A percentile compares a stretch with the other conserved stretches of the same genome.
phyloP scores from a whole-genome alignment of 2,888 invertebrate genomes.

The Melipona bicolor region DNA sequence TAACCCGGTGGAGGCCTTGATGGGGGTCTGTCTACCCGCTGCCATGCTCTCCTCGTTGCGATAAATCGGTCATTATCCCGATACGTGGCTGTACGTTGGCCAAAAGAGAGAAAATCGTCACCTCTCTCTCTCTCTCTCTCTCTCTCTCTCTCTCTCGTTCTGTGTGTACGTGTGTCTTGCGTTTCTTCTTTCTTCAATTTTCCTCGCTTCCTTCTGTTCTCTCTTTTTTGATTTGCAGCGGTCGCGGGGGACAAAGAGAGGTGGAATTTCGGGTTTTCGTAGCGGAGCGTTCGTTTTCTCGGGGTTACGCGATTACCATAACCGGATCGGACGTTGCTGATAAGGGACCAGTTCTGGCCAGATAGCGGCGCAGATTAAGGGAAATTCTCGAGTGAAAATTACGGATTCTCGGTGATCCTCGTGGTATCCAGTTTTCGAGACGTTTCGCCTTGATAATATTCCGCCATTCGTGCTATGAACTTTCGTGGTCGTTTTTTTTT shows the following conservation, averaged over 20 bases:
- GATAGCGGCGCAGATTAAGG: constrained; percentile 51
- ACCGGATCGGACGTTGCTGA: constrained; percentile 50
- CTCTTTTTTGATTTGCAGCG: background rate
- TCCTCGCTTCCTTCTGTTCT: too few species aligned
- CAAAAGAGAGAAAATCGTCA: constrained; percentile 14
- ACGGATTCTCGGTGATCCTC: constrained; percentile 39
- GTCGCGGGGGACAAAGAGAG: background rate
- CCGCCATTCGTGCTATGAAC: constrained; percentile 5
- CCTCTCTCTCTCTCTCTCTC: too few species aligned
- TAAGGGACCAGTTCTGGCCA: constrained; percentile 37
- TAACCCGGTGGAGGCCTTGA: constrained; percentile 79
- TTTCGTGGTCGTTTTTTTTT: background rate
- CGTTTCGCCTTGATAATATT: constrained; percentile 15
- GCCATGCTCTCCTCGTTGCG: constrained; percentile 78
- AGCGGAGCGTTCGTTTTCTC: constrained; percentile 18
- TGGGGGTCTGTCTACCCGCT: constrained; percentile 80
- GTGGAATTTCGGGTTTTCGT: constrained; percentile 18
- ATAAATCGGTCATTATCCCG: constrained; percentile 80
- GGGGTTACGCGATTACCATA: constrained; percentile 44
- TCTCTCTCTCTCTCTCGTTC: too few species aligned
- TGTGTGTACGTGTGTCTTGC: background rate
- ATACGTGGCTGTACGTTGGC: constrained; percentile 48
- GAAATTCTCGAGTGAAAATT: constrained; percentile 55
- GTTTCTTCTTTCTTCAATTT: background rate
- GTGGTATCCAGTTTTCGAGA: constrained; percentile 32